phyloP scores from a whole-genome alignment of 2,797 vertebrate genomes.

The Pristis pectinata region DNA sequence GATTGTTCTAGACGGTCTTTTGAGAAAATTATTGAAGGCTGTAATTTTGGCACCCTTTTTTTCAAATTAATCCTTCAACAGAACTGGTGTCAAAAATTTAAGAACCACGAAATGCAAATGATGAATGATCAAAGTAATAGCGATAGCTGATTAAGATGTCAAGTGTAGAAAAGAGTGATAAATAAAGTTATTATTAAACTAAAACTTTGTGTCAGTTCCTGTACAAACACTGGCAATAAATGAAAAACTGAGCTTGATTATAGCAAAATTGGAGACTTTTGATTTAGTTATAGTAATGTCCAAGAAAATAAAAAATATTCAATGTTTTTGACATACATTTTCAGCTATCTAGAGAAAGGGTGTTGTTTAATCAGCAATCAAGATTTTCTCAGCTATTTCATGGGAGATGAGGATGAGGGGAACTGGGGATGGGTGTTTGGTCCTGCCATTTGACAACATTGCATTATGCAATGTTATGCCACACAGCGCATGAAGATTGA shows the following conservation, averaged over 20 bases:
- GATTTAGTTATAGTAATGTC: not conserved
- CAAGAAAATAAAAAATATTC: not conserved
- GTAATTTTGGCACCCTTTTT: not conserved
- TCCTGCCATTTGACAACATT: too few species aligned
- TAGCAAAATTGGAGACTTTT: not conserved
- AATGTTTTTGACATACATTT: not conserved
- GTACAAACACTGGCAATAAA: not conserved
- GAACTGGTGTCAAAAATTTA: not conserved
- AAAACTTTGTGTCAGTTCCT: not conserved
- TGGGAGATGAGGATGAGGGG: too few species aligned
- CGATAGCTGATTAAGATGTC: not conserved
- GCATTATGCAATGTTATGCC: too few species aligned
- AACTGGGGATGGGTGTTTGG: too few species aligned
- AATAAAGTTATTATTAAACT: not conserved
- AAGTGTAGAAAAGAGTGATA: not conserved
- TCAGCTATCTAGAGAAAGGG: too few species aligned
- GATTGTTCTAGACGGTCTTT: not conserved
- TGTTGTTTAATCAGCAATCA: too few species aligned
- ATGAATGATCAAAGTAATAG: not conserved
- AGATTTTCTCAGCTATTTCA: too few species aligned
- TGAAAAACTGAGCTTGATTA: not conserved
- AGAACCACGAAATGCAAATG: not conserved
- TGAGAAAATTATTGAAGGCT: not conserved
- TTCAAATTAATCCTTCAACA: not conserved
- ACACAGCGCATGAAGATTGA: too few species aligned